These are phyloP conservation scores for Pithys albifrons DNA, from an alignment of 2,113 vertebrate species.

Conservation along the genomic window DNA sequence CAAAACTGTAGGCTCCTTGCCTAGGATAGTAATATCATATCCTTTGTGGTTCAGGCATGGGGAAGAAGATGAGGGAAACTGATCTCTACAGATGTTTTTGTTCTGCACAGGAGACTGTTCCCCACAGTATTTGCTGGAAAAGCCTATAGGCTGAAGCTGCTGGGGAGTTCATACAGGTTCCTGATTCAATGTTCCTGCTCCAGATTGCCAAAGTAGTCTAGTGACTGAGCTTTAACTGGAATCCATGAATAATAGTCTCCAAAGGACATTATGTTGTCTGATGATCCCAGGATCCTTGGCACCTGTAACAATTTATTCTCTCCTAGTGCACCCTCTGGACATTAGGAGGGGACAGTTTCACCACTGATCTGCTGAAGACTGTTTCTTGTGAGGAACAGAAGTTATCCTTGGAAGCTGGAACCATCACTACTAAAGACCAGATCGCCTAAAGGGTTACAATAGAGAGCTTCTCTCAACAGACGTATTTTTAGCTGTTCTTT, in stretches of 20 bases:
- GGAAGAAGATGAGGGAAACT: background rate
- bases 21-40: background rate
- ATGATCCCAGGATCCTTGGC: background rate
- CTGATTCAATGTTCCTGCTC: background rate
- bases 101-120: background rate
- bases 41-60: background rate
- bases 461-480: background rate
- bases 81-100: background rate
- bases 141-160: background rate
- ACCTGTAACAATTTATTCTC: background rate
- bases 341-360: background rate
- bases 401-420: background rate
- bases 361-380: background rate
- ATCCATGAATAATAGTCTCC: background rate
- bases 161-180: background rate
- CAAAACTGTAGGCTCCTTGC: background rate
- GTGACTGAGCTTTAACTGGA: background rate
- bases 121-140: background rate
- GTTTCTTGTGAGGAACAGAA: background rate
- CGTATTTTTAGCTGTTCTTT: slow-evolving; percentile 18
- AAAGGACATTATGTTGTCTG: background rate
- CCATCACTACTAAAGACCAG: background rate
- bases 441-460: background rate
- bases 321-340: background rate
- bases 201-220: background rate